Evolutionary conservation across 2,888 invertebrate species (phyloP), one percentile per base, ranked within the genome.

Genomic region (Neoitamus cyanurus): DNA sequence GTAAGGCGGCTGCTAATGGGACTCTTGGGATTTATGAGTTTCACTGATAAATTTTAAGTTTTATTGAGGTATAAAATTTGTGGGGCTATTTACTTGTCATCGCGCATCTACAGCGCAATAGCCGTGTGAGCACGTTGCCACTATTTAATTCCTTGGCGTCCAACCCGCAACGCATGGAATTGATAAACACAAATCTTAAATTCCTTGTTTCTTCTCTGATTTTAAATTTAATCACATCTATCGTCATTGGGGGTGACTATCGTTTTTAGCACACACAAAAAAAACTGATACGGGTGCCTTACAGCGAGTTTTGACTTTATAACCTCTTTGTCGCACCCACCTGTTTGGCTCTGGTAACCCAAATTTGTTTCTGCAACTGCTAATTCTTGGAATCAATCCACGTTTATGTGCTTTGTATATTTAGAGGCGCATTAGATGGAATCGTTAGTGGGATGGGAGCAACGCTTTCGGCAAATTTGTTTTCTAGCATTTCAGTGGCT

Each of bases 41-140:
- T 15, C 58, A 58, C 73, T 73, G 34, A 15, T 73, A 73, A 73
- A 42, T 75, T 75, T 75, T 42, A 75, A 25, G 5, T 75, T 75
- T 75, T 75, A 75, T 75, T 37, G 42, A 42, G 75, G 4, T 30
- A 46, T 37, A 75, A 75, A 75, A 42, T 75, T 37, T 42, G 25
- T 75, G 37, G 2, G 20, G 7, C 75, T 11, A 75, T 75, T 75
- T 75, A 42, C 42, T 75, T 37, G 75, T 42, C 75, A 75, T 75
- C 75, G 75, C 11, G 42, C 28, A 75, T 11, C 42, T 25, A 13
- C 34, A 11, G 11, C 75, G 75, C 75, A 75, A 42, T 75, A 46
- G 2, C 2, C 25, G 58, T 1, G 58, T 58, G 2, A 9, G 58
- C 20, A 58, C 58, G 58, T 58, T 58, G 9, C 58, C 25, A 9